Evolutionary conservation across 2,888 invertebrate species (phyloP).

Genomic region (Limulus polyphemus): DNA sequence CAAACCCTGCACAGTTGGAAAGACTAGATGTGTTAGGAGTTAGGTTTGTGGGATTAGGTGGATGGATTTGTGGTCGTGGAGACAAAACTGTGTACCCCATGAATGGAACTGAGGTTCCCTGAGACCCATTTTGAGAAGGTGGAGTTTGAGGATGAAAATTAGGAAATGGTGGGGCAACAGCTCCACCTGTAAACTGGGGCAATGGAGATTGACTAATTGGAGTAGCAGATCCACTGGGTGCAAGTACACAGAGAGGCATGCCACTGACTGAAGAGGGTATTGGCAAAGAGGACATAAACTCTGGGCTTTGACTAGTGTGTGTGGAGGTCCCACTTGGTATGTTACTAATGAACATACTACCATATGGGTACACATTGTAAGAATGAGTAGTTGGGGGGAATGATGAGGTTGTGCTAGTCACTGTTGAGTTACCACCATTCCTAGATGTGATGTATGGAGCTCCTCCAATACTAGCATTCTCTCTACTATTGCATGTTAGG

Average conservation of each 20-base stretch:
- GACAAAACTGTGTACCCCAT: constrained; percentile 17
- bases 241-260: constrained; percentile 19
- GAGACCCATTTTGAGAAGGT: constrained; percentile 11
- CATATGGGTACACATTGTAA: constrained; percentile 11
- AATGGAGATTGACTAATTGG: constrained; percentile 16
- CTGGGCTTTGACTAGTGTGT: constrained; percentile 16
- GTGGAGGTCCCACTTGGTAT: constrained; percentile 12
- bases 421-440: too few species aligned
- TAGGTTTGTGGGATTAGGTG: constrained; percentile 10
- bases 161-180: constrained; percentile 15
- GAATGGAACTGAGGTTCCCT: constrained; percentile 11
- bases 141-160: constrained; percentile 18
- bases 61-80: constrained; percentile 13
- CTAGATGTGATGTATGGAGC: too few species aligned
- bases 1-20: constrained; percentile 10
- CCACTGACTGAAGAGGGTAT: constrained; percentile 12
- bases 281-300: constrained; percentile 14
- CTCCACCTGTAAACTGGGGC: constrained; percentile 9
- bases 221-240: constrained; percentile 16
- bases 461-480: too few species aligned
- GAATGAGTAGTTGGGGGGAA: too few species aligned
- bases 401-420: too few species aligned
- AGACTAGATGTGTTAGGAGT: constrained; percentile 12
- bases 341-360: constrained; percentile 9
- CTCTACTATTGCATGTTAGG: too few species aligned